Evolutionary conservation across 2,797 vertebrate species (phyloP).

Genomic region (Channa striata): DNA sequence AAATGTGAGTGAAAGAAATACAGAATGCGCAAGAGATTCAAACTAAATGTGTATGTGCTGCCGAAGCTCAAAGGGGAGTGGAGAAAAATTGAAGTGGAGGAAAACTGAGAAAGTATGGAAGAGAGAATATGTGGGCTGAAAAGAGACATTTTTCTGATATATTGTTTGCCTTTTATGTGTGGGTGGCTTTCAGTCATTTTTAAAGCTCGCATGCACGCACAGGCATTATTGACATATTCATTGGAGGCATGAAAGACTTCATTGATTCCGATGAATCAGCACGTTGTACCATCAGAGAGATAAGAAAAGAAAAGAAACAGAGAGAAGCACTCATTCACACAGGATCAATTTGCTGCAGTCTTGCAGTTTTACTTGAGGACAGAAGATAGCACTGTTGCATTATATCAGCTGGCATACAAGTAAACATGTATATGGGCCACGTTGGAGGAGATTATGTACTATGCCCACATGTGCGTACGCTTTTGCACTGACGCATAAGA

Average conservation of each 20-base stretch:
- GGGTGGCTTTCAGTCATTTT: constrained; percentile 6
- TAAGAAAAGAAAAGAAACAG: constrained; percentile 7
- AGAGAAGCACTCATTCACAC: constrained; percentile 55
- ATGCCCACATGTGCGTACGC: not conserved
- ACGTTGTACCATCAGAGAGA: constrained; percentile 25
- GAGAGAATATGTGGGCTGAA: constrained; percentile 31
- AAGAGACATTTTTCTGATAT: constrained; percentile 24
- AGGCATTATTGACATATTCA: constrained; percentile 17
- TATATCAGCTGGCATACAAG: constrained; percentile 14
- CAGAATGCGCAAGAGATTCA: constrained; percentile 10
- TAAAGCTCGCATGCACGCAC: not conserved
- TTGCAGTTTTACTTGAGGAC: constrained; percentile 53
- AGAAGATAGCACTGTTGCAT: constrained; percentile 73
- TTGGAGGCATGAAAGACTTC: constrained; percentile 23
- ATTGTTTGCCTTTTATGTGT: constrained; percentile 19
- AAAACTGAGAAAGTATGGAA: constrained; percentile 10
- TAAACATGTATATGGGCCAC: constrained; percentile 25
- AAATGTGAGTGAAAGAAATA: constrained; percentile 23
- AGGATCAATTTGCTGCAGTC: constrained; percentile 66
- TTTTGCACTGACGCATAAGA: constrained; percentile 19
- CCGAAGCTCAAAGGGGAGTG: constrained; percentile 15
- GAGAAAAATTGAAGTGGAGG: constrained; percentile 14
- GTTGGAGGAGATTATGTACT: constrained; percentile 29
- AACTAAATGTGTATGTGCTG: not conserved
- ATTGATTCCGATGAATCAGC: constrained; percentile 55